Base-by-base conservation (phyloP, 2,888 invertebrate species). In the Papilio demoleus region DNA sequence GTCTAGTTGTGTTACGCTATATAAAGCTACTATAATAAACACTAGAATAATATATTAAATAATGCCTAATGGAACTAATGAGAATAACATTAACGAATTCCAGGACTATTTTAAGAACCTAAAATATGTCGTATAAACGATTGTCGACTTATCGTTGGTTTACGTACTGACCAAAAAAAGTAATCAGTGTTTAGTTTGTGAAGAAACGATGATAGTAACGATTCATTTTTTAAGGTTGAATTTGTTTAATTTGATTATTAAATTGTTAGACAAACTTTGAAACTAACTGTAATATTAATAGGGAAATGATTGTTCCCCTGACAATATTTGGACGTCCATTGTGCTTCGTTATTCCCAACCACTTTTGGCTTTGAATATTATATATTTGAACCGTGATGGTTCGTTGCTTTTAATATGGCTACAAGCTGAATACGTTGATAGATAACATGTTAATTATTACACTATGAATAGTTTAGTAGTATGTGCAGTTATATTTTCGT, bases 341-440 rank as follows among this genome's bases (percentile, higher is more conserved):
- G 17, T 56, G 40, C 53, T 38, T 56, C 27, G 53, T 53, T 56
- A 64, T 53, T 64, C 64, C 27, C 64, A 64, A 53, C 38, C 64
- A 53, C 64, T 64, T 64, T 53, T n/a, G 24, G 19, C 64, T 64
- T 64, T 65, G 64, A 65, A 65, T 56, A 65, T 56, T 65, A 56
- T 53, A 56, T 65, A 65, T 40, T 65, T 65, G 17, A 27, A 17
- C n/a, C 12, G 56, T 17, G 40, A 12, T 40, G 53, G 53, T 65
- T 65, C 56, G 56, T 53, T 65, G 56, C 53, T 40, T 65, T 65
- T 38, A 36, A 50, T 50, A 24, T 40, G 17, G 40, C 38, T 36
- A 53, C 56, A 31, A 65, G 40, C 38, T 27, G 40, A 65, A 65
- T 65, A 11, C 27, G 38, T 53, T 65, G 38, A 64, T 53, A 53